Evolutionary conservation across 2,888 invertebrate genomes (phyloP), one percentile per base, ranked within the genome.

Genomic region (Mythimna impura): DNA sequence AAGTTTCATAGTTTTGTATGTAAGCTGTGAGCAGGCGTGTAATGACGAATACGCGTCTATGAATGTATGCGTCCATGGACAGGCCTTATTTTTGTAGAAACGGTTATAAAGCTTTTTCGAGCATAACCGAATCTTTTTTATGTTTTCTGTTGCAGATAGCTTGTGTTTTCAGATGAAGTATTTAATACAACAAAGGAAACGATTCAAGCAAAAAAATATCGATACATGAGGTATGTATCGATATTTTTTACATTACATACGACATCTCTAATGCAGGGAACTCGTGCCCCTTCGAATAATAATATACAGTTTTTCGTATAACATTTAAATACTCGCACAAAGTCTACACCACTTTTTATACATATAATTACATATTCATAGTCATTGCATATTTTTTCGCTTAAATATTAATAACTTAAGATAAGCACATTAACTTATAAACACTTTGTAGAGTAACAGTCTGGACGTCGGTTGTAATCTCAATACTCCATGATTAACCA

Each of bases 371-470:
- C 76, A 84, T 73, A 72, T 66, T 58, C 17, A 47, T 47, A 47
- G 47, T 47, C n/a, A 76, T 64, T 36, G 67, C 65, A 72, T 80
- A 72, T 60, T 61, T 61, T 73, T 77, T 71, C 71, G 61, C 82
- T 84, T 84, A 84, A 66, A 81, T 76, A 73, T 68, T 67, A 62
- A 69, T 76, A 71, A 78, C 85, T 74, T 82, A 85, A 25, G 12
- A 30, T 72, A 77, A 72, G 55, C 65, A 65, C 50, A 61, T 71
- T 54, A 60, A 63, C 57, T 64, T 61, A 73, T 36, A 72, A 65
- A 62, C 61, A 71, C 54, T 67, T 67, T 58, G 30, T 57, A 65
- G 66, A 75, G 55, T 66, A 64, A 76, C 66, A 67, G 74, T 71
- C 62, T 67, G 55, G 54, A 52, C 34, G n/a, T 62, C 3, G 58